These are phyloP conservation scores for Drosophila conformis DNA, from an alignment of 2,888 invertebrate genomes.

Conservation along the genomic window DNA sequence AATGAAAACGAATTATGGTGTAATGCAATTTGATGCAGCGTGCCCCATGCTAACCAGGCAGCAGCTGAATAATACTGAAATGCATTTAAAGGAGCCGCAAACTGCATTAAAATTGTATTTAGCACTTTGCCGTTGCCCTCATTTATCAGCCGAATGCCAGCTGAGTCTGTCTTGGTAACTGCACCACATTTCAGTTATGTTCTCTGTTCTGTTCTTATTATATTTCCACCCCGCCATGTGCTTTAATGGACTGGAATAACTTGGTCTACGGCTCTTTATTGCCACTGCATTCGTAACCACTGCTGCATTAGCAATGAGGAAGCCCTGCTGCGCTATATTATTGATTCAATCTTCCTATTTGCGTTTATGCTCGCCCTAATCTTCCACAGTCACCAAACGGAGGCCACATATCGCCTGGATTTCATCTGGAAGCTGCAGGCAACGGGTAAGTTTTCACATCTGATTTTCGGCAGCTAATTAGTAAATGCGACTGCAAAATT, in stretches of 20 bases:
- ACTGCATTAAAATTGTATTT: slow-evolving; percentile 81
- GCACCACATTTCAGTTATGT: slow-evolving; percentile 15
- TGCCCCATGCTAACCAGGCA: not conserved
- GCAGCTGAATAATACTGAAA: slow-evolving; percentile 52
- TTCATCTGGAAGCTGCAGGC: slow-evolving; percentile 99
- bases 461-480: slow-evolving; percentile 31
- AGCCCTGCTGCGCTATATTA: slow-evolving; percentile 83
- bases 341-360: slow-evolving; percentile 89
- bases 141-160: slow-evolving; percentile 39
- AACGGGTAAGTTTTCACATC: slow-evolving; percentile 87
- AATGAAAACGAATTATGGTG: slow-evolving; percentile 55
- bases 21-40: slow-evolving; percentile 58
- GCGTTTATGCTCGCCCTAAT: slow-evolving; percentile 93
- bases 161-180: slow-evolving; percentile 8
- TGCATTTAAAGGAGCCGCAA: slow-evolving; percentile 74
- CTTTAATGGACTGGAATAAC: slow-evolving; percentile 74
- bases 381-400: slow-evolving; percentile 96
- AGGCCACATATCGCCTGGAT: slow-evolving; percentile 96
- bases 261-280: slow-evolving; percentile 42
- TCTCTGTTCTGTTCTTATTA: slow-evolving; percentile 7
- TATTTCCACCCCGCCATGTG: slow-evolving; percentile 14
- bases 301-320: slow-evolving; percentile 81
- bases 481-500: slow-evolving; percentile 31
- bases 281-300: slow-evolving; percentile 15
- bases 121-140: slow-evolving; percentile 57